These are phyloP conservation scores for Epizoanthus stellaris DNA, from an alignment of 92 coral and sea anemone genomes.

Conservation along the genomic window DNA sequence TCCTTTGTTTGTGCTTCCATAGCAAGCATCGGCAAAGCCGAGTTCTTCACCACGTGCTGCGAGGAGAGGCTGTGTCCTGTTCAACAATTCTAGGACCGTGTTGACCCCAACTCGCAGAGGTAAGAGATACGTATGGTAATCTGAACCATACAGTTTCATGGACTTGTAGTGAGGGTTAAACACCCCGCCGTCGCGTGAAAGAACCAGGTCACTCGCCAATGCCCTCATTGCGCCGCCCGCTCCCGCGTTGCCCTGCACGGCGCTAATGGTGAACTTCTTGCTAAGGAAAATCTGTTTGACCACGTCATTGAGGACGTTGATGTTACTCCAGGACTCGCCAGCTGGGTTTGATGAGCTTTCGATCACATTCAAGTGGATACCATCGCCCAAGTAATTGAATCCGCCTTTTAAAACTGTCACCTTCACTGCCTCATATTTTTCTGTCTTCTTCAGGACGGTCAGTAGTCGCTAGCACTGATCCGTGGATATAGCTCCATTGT, in stretches of 20 bases:
- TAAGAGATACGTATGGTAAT: constrained; percentile 78
- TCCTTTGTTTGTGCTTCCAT: constrained; percentile 45
- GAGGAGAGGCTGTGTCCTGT: constrained; percentile 53
- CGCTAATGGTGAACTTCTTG: constrained; percentile 74
- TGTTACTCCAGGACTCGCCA: constrained; percentile 74
- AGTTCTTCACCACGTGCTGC: constrained; percentile 62
- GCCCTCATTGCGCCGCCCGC: constrained; percentile 89
- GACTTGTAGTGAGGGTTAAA: constrained; percentile 78
- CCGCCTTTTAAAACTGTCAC: constrained; percentile 81
- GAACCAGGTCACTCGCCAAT: constrained; percentile 73
- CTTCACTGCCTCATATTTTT: constrained; percentile 59
- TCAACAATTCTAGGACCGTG: constrained; percentile 48
- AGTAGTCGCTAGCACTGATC: constrained; percentile 69
- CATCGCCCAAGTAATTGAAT: constrained; percentile 75
- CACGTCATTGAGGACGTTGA: constrained; percentile 82
- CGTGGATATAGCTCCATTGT: constrained; percentile 86
- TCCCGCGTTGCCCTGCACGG: constrained; percentile 82
- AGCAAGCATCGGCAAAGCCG: constrained; percentile 55
- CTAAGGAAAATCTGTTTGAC: constrained; percentile 64
- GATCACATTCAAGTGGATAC: constrained; percentile 76
- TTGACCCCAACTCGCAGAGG: constrained; percentile 66
- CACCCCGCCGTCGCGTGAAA: constrained; percentile 79
- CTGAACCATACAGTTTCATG: constrained; percentile 80
- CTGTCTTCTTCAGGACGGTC: constrained; percentile 46
- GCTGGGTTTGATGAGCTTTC: constrained; percentile 67